phyloP scores from a whole-genome alignment of 2,797 vertebrate genomes.

The Gallinago stenura region DNA sequence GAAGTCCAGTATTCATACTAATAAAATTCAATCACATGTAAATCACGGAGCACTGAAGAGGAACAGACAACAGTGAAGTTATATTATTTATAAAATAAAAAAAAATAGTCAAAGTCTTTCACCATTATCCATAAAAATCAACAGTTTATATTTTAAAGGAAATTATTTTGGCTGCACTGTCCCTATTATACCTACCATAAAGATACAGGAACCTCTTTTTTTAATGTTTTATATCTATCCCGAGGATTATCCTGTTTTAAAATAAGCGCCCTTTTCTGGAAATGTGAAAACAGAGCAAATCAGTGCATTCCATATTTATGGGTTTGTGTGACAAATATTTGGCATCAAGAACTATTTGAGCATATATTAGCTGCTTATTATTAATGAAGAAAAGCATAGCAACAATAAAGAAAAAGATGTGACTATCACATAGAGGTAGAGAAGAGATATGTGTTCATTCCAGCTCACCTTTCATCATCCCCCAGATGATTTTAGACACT shows the following conservation, averaged over 20 bases:
- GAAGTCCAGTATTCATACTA: neutral
- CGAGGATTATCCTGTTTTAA: neutral
- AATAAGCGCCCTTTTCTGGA: neutral
- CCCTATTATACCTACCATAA: neutral
- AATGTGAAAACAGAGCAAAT: neutral
- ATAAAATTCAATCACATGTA: conserved; percentile 10
- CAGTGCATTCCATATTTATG: neutral
- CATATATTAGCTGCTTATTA: neutral
- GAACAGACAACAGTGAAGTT: neutral
- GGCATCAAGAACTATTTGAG: neutral
- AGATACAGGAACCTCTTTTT: neutral
- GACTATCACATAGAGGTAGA: neutral
- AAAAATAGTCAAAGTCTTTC: neutral
- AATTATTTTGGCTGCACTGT: neutral
- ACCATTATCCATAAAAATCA: neutral
- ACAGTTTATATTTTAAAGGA: neutral
- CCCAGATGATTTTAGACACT: neutral
- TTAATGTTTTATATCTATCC: neutral
- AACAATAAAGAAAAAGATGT: neutral
- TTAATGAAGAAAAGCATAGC: neutral
- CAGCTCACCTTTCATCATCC: neutral
- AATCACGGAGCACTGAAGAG: neutral
- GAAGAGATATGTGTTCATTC: neutral
- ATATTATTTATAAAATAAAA: neutral
- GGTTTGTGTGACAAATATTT: neutral